Conservation (phyloP, 37 sponge, comb jelly and placozoan genomes). For the Petrosia ficiformis region DNA sequence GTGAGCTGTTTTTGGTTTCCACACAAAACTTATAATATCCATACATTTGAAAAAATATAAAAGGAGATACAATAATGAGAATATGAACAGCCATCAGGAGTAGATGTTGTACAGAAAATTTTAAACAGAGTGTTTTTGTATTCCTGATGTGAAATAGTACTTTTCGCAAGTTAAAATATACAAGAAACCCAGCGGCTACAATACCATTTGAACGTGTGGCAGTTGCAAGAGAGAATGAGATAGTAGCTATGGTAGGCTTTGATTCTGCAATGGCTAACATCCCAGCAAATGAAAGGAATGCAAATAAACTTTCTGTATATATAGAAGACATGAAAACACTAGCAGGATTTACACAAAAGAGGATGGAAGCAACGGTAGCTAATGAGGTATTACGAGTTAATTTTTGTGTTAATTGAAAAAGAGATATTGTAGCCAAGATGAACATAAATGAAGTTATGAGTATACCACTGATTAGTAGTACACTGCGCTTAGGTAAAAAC, state of each 20-base stretch:
- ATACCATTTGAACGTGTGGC: conserved; percentile 91
- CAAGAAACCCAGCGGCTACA: conserved; percentile 60
- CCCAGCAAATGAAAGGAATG: conserved; percentile 66
- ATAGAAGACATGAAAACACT: conserved; percentile 88
- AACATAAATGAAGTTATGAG: conserved; percentile 65
- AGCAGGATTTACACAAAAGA: conserved; percentile 92
- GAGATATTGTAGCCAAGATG: conserved; percentile 45
- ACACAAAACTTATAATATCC: conserved; percentile 52
- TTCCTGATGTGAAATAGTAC: neutral
- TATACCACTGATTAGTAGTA: conserved; percentile 61
- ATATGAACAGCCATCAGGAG: conserved; percentile 16
- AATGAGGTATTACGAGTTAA: conserved; percentile 14
- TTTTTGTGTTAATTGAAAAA: conserved; percentile 60
- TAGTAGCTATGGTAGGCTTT: conserved; percentile 13
- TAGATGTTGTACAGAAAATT: neutral
- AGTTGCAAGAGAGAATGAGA: conserved; percentile 65
- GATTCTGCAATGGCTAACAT: conserved; percentile 33
- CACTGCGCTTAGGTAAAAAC: conserved; percentile 25
- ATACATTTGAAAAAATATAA: conserved; percentile 64
- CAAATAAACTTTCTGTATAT: conserved; percentile 86
- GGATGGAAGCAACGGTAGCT: conserved; percentile 17
- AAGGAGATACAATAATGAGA: conserved; percentile 30
- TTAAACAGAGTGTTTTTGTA: neutral
- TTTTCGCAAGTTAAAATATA: conserved; percentile 22
- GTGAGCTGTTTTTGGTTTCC: neutral